Evolutionary conservation across 2,113 vertebrate genomes (phyloP), one percentile per base, ranked within the genome.

Genomic region (Pygathrix nemaeus): DNA sequence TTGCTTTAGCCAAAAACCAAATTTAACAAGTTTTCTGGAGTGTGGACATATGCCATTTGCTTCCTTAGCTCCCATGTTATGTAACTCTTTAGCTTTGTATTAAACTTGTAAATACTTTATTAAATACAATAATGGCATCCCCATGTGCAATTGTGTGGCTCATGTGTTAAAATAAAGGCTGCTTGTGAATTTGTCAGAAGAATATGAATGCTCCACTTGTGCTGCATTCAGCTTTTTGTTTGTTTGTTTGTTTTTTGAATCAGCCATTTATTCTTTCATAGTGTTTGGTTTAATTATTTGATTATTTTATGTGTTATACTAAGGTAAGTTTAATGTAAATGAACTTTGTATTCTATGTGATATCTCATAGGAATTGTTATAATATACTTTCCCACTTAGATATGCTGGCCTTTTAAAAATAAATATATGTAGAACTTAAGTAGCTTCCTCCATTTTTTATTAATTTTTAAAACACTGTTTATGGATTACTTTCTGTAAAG

Each of bases 81-180:
- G 97, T 98, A 98, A 97, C 97, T 98, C 96, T 98, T 98, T 94
- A 98, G 98, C 98, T 98, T 92, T 94, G 98, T 98, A 98, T 97
- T 98, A 97, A 98, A 98, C 97, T 97, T 98, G 98, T 98, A 98
- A 98, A 97, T 98, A 98, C 98, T 98, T 98, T 97, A 98, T 97
- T 98, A 98, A 98, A 94, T 98, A 98, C 98, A 98, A 52, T 90
- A 70, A 84, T 93, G 92, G 98, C 98, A 98, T 98, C 98, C 98
- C 98, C 98, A 92, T 99, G 99, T 99, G 99, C 98, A 98, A 98
- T 98, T 98, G 99, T 99, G 98, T 99, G 99, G 99, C 99, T 99
- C 98, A 98, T 99, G 98, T 98, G 98, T 99, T 97, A 97, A 98
- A 99, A 97, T 97, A 98, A 98, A 98, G 97, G 98, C 99, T 99